These are phyloP conservation scores for Lomographa bimaculata DNA, from an alignment of 2,888 invertebrate species.

Conservation along the genomic window DNA sequence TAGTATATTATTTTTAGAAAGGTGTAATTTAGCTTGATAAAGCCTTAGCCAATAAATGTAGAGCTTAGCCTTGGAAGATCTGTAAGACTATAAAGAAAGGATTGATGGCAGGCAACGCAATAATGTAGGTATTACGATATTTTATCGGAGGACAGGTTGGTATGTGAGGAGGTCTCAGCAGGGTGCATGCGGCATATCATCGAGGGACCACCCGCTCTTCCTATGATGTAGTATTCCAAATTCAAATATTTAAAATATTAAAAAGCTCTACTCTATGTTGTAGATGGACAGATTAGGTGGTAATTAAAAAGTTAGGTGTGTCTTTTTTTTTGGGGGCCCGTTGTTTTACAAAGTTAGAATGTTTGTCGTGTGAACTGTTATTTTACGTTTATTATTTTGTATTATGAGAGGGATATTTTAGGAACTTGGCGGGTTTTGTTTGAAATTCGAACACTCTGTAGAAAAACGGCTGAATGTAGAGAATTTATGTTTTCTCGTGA, in stretches of 20 bases:
- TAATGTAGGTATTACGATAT: slow-evolving; percentile 38
- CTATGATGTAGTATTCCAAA: slow-evolving; percentile 42
- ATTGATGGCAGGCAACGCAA: slow-evolving; percentile 35
- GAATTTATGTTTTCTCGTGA: no score
- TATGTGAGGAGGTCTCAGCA: slow-evolving; percentile 56
- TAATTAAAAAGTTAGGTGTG: slow-evolving; percentile 36
- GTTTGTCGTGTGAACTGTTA: slow-evolving; percentile 25
- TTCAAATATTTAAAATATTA: slow-evolving; percentile 31
- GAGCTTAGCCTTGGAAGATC: no score
- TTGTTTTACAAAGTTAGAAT: slow-evolving; percentile 27
- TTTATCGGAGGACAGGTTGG: slow-evolving; percentile 51
- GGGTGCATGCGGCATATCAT: slow-evolving; percentile 51
- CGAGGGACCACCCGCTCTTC: slow-evolving; percentile 62
- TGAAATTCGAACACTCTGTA: no score
- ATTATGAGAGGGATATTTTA: no score
- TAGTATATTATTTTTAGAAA: no score
- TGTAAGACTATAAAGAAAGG: slow-evolving; percentile 29
- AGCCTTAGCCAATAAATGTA: no score
- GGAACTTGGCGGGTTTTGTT: no score
- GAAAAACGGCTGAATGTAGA: no score
- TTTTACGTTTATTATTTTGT: slow-evolving; percentile 3
- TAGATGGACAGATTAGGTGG: slow-evolving; percentile 37
- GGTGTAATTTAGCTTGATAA: no score
- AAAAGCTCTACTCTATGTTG: slow-evolving; percentile 21
- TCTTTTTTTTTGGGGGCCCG: slow-evolving; percentile 20